A percentile compares a stretch with the other conserved stretches of the same genome.
Conservation (phyloP, 2,113 vertebrate species). For the Misgurnus anguillicaudatus region DNA sequence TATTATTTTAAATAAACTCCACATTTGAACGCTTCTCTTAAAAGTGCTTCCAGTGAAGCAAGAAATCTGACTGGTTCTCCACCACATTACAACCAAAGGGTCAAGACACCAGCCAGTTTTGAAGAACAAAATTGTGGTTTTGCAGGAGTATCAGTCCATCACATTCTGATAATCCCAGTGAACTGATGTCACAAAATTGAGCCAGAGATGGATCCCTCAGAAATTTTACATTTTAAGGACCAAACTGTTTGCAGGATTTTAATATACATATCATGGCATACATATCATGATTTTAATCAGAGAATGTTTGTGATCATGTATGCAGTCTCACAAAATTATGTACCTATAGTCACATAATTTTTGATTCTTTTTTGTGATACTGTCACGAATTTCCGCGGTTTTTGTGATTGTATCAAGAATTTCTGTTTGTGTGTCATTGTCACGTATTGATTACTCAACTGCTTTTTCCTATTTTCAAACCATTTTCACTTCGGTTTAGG, state of each 20-base stretch:
- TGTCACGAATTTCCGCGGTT: too few relatives aligned
- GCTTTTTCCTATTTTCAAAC: too few relatives aligned
- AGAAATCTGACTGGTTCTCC: conserved; percentile 66
- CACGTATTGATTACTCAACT: too few relatives aligned
- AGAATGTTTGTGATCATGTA: too few relatives aligned
- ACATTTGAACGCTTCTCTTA: conserved; percentile 27
- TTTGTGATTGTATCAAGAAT: too few relatives aligned
- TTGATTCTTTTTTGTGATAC: too few relatives aligned
- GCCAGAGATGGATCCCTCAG: conserved; percentile 30
- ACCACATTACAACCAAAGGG: conserved; percentile 61
- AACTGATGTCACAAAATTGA: conserved; percentile 33
- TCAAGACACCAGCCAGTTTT: conserved; percentile 48
- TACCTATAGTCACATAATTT: too few relatives aligned
- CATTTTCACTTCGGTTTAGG: too few relatives aligned
- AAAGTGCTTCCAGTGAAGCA: conserved; percentile 65
- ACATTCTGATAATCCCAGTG: conserved; percentile 1
- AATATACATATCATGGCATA: neutral
- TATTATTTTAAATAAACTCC: too few relatives aligned
- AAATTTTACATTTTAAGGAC: neutral
- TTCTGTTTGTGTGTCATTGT: too few relatives aligned
- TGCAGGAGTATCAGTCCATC: conserved; percentile 10
- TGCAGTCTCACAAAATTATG: too few relatives aligned
- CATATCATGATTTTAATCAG: neutral
- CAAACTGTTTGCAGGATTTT: neutral
- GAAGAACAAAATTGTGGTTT: conserved; percentile 48